Percentiles rank a stretch among this genome's conserved stretches.
These are phyloP conservation scores for Phrynocephalus vlangalii DNA, from an alignment of 2,797 vertebrate genomes.

Conservation along the genomic window DNA sequence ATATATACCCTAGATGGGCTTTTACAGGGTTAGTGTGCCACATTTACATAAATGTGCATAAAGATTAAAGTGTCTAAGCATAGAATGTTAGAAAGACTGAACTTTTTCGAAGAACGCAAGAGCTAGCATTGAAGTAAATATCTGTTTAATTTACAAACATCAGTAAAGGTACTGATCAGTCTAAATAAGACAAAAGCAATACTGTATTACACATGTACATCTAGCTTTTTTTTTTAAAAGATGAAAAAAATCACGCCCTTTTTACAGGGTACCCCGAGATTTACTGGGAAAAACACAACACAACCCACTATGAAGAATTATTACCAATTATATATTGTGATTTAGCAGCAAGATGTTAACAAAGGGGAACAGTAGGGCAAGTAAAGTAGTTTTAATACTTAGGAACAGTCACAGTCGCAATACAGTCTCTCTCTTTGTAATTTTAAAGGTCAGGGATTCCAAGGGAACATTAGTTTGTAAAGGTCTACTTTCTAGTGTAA, in stretches of 20 bases:
- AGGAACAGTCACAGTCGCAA: conserved; percentile 93
- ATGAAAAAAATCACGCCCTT: conserved; percentile 82
- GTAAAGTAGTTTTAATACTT: conserved; percentile 93
- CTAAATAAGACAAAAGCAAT: conserved; percentile 90
- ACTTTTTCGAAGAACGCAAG: conserved; percentile 77
- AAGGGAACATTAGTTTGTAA: conserved; percentile 81
- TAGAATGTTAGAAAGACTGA: conserved; percentile 50
- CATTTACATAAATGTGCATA: conserved; percentile 38
- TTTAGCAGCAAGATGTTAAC: conserved; percentile 99
- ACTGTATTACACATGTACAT: conserved; percentile 86
- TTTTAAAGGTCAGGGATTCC: conserved; percentile 80
- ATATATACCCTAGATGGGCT: conserved; percentile 27
- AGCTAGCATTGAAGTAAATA: conserved; percentile 91
- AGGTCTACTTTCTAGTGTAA: conserved; percentile 83
- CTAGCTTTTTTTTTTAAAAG: conserved; percentile 79
- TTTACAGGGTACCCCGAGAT: conserved; percentile 88
- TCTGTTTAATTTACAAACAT: conserved; percentile 98
- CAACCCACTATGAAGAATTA: conserved; percentile 89
- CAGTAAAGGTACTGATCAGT: conserved; percentile 95
- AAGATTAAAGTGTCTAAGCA: conserved; percentile 51
- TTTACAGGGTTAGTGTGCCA: conserved; percentile 47
- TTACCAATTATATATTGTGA: conserved; percentile 85
- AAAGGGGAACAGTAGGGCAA: conserved; percentile 89
- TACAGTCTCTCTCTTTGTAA: conserved; percentile 86
- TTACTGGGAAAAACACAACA: conserved; percentile 84